These are phyloP conservation scores for Psix sp. DNA, from an alignment of 1,140 invertebrate genomes.

Conservation along the genomic window DNA sequence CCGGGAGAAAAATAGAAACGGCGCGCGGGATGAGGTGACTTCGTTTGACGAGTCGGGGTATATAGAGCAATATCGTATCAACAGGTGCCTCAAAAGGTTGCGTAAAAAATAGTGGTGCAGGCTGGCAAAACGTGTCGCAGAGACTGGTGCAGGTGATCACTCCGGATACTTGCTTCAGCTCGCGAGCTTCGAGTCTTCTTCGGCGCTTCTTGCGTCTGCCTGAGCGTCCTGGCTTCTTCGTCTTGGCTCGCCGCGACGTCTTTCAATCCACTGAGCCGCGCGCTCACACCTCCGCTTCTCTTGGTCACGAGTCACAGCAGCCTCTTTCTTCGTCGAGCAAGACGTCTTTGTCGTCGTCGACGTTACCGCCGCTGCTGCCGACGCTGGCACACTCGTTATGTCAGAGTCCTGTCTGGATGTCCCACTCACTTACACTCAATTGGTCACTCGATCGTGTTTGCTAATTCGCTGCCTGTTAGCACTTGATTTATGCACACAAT, in stretches of 20 bases:
- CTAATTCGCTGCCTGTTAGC: no score
- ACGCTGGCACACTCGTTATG: no score
- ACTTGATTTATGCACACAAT: no score
- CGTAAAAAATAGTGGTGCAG: constrained; percentile 63
- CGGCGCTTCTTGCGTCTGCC: constrained; percentile 45
- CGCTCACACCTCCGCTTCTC: background rate
- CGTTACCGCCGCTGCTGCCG: no score
- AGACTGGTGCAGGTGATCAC: constrained; percentile 24
- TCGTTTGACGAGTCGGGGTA: constrained; percentile 50
- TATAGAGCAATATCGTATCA: constrained; percentile 63
- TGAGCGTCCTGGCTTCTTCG: constrained; percentile 21
- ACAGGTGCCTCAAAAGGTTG: constrained; percentile 65
- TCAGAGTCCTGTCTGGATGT: no score
- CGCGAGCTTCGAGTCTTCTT: constrained; percentile 30
- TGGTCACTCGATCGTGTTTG: no score
- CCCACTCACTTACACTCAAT: no score
- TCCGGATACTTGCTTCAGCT: constrained; percentile 43
- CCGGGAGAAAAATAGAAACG: constrained; percentile 38
- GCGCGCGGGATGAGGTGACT: constrained; percentile 28
- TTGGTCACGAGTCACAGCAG: no score
- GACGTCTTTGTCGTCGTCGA: no score
- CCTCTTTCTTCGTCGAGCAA: no score
- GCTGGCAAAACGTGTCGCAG: constrained; percentile 51
- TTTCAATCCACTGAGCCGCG: constrained; percentile 5
- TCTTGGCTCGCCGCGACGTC: constrained; percentile 25